phyloP scores from a whole-genome alignment of 1,140 invertebrate genomes.

The Drosophila sechellia region DNA sequence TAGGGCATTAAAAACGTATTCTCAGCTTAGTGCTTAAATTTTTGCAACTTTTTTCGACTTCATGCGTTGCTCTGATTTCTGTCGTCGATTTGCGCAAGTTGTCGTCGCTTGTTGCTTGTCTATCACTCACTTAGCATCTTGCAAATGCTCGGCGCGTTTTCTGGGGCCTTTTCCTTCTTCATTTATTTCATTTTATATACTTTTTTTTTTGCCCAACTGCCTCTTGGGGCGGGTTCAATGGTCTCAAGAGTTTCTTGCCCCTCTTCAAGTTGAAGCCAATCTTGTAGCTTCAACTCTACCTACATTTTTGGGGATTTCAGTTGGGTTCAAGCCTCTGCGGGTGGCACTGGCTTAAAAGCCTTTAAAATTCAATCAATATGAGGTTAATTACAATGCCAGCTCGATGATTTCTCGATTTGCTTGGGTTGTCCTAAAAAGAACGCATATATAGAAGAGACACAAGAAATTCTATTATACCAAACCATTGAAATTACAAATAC shows the following conservation, averaged over 20 bases:
- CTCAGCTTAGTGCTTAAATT: not conserved
- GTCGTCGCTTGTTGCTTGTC: slow-evolving; percentile 56
- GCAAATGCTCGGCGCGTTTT: slow-evolving; percentile 45
- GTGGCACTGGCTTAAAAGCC: slow-evolving; percentile 60
- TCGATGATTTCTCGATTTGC: slow-evolving; percentile 13
- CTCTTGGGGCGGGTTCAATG: slow-evolving; percentile 57
- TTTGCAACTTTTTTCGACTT: slow-evolving; percentile 12
- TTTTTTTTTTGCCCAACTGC: slow-evolving; percentile 20
- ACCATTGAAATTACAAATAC: no score
- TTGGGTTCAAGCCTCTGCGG: slow-evolving; percentile 34
- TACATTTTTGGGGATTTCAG: slow-evolving; percentile 23
- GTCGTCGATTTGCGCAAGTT: slow-evolving; percentile 60
- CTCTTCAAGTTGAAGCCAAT: slow-evolving; percentile 33
- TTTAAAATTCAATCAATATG: slow-evolving; percentile 75
- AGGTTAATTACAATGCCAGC: slow-evolving; percentile 66
- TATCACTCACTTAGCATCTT: slow-evolving; percentile 69
- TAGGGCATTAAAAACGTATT: slow-evolving; percentile 1
- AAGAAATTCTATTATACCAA: no score
- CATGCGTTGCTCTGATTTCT: slow-evolving; percentile 41
- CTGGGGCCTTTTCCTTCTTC: slow-evolving; percentile 31
- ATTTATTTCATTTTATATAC: not conserved
- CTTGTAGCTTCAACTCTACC: slow-evolving; percentile 7
- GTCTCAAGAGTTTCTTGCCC: slow-evolving; percentile 36
- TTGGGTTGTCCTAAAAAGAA: not conserved
- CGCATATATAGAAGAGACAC: not conserved